A percentile compares a stretch with the other conserved stretches of the same genome.
Conservation (phyloP, 2,113 vertebrate species). For the Strigops habroptila region DNA sequence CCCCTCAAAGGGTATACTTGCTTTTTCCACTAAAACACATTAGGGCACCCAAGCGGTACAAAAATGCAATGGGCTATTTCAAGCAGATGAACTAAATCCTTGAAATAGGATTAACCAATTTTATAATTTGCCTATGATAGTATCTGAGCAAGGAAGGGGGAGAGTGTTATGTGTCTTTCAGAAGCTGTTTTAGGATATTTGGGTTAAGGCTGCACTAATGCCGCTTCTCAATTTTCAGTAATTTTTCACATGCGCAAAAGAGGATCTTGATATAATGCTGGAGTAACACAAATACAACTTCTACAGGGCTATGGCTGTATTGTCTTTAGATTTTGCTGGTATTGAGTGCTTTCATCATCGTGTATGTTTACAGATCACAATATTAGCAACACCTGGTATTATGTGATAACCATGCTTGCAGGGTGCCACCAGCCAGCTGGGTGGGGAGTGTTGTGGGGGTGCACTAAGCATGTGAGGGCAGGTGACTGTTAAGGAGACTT, state of each 20-base stretch:
- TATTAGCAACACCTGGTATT: neutral
- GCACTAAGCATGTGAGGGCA: accelerated
- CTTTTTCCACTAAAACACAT: slow-evolving; percentile 39
- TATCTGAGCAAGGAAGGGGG: neutral
- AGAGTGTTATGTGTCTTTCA: accelerated
- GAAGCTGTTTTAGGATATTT: neutral
- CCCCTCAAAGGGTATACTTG: neutral
- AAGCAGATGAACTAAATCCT: slow-evolving; percentile 25
- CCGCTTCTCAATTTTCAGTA: neutral
- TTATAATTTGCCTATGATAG: slow-evolving; percentile 33
- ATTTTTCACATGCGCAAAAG: neutral
- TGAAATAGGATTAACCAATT: slow-evolving; percentile 26
- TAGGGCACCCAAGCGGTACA: slow-evolving; percentile 12
- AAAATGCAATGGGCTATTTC: slow-evolving; percentile 23
- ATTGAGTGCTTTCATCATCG: neutral
- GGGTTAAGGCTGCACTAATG: neutral
- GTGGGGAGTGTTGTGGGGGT: accelerated
- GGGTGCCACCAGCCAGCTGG: neutral
- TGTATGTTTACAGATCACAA: neutral
- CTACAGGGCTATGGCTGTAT: neutral
- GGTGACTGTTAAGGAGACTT: neutral
- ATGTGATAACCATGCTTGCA: neutral
- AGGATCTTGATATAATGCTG: neutral
- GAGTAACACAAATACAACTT: neutral
- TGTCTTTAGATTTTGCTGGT: neutral